Conservation (phyloP, 2,888 invertebrate genomes). For the Baccha elongata region DNA sequence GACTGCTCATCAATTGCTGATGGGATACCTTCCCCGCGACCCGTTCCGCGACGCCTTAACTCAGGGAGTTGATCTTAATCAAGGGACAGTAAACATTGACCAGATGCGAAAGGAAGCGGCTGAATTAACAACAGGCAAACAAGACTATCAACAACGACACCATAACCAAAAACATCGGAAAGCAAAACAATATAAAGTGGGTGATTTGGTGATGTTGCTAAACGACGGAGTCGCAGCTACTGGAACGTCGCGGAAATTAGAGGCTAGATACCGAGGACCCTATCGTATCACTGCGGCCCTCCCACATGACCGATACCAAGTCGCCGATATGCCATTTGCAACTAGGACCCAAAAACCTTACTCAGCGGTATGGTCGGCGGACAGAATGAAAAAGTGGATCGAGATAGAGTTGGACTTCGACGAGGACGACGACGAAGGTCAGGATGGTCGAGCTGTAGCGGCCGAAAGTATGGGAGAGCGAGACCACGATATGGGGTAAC, state of each 20-base stretch:
- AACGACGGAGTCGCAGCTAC: constrained; percentile 10
- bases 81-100: background rate
- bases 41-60: background rate
- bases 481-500: too few species aligned
- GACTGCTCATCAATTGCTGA: constrained; percentile 11
- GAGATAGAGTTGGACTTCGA: background rate
- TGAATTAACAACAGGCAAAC: background rate
- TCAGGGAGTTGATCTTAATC: background rate
- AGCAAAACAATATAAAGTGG: background rate
- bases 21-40: constrained; percentile 15
- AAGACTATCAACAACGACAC: background rate
- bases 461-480: too few species aligned
- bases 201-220: background rate
- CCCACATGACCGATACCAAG: background rate
- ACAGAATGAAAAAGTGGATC: background rate
- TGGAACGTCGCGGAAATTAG: constrained; percentile 6
- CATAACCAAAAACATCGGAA: background rate
- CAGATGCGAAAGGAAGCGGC: background rate
- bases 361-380: background rate
- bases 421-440: background rate
- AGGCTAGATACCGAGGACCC: background rate
- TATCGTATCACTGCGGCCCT: background rate
- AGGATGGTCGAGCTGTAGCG: too few species aligned
- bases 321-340: background rate
- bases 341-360: background rate